phyloP scores from a whole-genome alignment of 2,113 vertebrate species.

The Siniperca chuatsi region DNA sequence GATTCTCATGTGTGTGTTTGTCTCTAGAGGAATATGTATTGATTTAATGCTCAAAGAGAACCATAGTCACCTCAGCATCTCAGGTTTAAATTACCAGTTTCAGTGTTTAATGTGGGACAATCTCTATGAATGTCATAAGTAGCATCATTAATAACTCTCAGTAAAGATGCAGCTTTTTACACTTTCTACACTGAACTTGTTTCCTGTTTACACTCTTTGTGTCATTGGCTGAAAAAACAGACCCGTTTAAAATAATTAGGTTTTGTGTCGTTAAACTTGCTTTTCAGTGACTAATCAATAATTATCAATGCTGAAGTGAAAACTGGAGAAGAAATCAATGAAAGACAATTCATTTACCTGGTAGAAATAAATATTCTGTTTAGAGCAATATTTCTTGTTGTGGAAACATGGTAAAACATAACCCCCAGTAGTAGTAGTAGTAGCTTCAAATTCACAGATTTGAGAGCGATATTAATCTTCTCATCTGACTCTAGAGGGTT shows the following conservation, averaged over 20 bases:
- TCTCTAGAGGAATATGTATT: slow-evolving; percentile 1
- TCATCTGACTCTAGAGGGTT: background rate
- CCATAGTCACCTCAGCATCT: background rate
- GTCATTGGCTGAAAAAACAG: too few species aligned
- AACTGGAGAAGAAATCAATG: background rate
- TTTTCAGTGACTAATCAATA: slow-evolving; percentile 2
- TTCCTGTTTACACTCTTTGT: background rate
- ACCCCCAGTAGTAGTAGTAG: background rate
- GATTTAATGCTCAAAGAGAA: slow-evolving; percentile 5
- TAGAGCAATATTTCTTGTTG: background rate
- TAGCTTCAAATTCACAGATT: background rate
- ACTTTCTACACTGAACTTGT: background rate
- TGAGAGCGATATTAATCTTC: background rate
- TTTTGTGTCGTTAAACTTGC: background rate
- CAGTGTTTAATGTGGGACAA: background rate
- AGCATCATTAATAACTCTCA: background rate
- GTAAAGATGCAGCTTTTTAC: background rate
- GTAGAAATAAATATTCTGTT: background rate
- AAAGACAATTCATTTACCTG: background rate
- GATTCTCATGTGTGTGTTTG: background rate
- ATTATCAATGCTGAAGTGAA: background rate
- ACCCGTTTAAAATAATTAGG: background rate
- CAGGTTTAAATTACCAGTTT: background rate
- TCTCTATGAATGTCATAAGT: background rate
- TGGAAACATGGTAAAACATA: background rate